A percentile compares a stretch with the other conserved stretches of the same genome.
These are phyloP conservation scores for Parazoanthus atlanticus DNA, from an alignment of 92 coral and sea anemone species.

Conservation along the genomic window DNA sequence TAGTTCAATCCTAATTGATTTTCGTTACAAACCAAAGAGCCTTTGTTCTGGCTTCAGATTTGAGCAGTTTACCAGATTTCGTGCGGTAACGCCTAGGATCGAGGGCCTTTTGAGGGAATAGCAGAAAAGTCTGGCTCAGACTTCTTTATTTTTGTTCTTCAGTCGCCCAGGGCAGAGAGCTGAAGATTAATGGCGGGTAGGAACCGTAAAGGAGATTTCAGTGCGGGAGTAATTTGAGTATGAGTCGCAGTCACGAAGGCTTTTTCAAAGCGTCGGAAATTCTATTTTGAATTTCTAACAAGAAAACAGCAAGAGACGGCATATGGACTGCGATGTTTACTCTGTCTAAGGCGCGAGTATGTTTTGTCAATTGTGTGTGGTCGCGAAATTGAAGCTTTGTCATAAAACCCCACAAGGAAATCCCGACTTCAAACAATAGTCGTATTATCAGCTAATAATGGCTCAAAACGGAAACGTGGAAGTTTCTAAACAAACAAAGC, in stretches of 20 bases:
- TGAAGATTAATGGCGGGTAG: not conserved
- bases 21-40: not conserved
- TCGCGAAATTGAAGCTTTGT: slow-evolving; percentile 12
- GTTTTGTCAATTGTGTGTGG: slow-evolving; percentile 43
- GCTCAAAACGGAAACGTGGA: slow-evolving; percentile 26
- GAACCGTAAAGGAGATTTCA: slow-evolving; percentile 4
- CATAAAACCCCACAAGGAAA: slow-evolving; percentile 22
- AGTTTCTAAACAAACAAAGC: slow-evolving; percentile 30
- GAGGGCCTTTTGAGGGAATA: not conserved
- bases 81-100: slow-evolving; percentile 15
- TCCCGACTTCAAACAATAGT: slow-evolving; percentile 37
- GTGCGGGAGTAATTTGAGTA: not conserved
- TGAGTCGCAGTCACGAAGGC: slow-evolving; percentile 6
- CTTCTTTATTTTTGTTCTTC: slow-evolving; percentile 13
- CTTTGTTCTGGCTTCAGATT: slow-evolving; percentile 10
- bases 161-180: slow-evolving; percentile 26
- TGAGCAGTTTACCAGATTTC: not conserved
- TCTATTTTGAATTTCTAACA: not conserved
- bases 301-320: not conserved
- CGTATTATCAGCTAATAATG: slow-evolving; percentile 44
- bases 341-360: not conserved
- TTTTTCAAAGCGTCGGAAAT: not conserved
- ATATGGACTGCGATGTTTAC: not conserved
- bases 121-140: not conserved
- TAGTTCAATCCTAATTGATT: not conserved